Evolutionary conservation across 2,113 vertebrate genomes (phyloP).

Genomic region (Cyphomyrus discorhynchus): DNA sequence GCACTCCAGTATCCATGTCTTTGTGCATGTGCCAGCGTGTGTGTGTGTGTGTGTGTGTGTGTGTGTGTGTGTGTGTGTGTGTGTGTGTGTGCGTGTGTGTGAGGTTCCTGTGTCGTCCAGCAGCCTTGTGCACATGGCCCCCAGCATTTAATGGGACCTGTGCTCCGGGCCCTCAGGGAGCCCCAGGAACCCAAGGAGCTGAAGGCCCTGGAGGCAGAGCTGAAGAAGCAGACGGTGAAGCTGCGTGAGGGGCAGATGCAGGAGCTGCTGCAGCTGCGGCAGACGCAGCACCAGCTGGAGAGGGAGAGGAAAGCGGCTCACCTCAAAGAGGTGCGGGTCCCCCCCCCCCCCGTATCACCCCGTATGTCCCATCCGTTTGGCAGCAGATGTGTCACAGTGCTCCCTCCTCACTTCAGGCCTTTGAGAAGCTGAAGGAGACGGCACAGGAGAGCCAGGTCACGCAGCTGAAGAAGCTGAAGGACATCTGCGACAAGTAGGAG

Average conservation of each 20-base stretch:
- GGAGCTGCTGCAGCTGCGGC: constrained; percentile 64
- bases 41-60: not conserved
- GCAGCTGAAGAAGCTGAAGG: constrained; percentile 74
- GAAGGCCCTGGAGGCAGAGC: constrained; percentile 51
- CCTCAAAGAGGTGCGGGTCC: constrained; percentile 58
- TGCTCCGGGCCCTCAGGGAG: constrained; percentile 38
- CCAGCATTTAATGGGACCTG: not conserved
- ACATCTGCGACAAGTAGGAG: constrained; percentile 69
- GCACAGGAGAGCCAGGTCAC: constrained; percentile 57
- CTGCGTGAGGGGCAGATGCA: constrained; percentile 66
- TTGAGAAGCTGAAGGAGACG: constrained; percentile 64
- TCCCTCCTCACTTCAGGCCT: constrained; percentile 48
- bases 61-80: constrained; percentile 7
- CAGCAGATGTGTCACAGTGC: not conserved
- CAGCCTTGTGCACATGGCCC: not conserved
- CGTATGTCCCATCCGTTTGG: not conserved
- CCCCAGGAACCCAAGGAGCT: constrained; percentile 44
- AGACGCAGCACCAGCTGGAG: constrained; percentile 58
- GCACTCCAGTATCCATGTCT: not conserved
- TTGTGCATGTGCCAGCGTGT: not conserved
- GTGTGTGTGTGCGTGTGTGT: constrained; percentile 8
- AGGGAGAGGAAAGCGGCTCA: constrained; percentile 55
- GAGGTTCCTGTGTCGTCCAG: not conserved
- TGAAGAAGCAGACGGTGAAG: constrained; percentile 48
- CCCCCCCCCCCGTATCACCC: not conserved